Evolutionary conservation across 1,140 invertebrate species (phyloP), one percentile per base, ranked within the genome.

Genomic region (Uloborus diversus): DNA sequence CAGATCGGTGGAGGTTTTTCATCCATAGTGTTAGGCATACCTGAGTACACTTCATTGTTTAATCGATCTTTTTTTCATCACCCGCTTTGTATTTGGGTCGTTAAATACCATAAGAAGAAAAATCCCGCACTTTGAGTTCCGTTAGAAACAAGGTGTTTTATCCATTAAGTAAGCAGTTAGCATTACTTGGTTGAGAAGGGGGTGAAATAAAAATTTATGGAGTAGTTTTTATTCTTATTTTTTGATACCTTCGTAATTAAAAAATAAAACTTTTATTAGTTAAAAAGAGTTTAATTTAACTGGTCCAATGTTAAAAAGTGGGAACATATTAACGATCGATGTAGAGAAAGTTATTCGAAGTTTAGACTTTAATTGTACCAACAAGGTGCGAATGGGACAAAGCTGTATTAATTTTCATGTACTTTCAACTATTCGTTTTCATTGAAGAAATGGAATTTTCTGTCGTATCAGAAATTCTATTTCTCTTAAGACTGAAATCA

Each of bases 151-250:
- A 56, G 28, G 32, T 76, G 61, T 53, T 76, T 76, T 76, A 76
- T 76, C 61, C 61, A 76, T 76, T 76, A 76, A 76, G 73, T 76
- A 76, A 76, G 73, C 73, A 65, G 73, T 76, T 76, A 65, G 59
- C 25, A 65, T 65, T 65, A 47, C 23, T 33, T 62, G 11, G n/a
- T n/a, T 17, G 9, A 17, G 23, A 5, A n/a, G 20, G 59, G 59
- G 59, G 20, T n/a, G 3, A 28, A 30, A 62, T 62, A 62, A 30
- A 62, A 33, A 62, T 62, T 59, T 20, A 4, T 2, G 17, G 37
- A 9, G 1, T 42, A 0, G 9, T 17, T 42, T 1, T 2, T 42
- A 13, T 13, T 13, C 37, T 13, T 13, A 42, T 9, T 42, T 42
- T 42, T 42, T 42, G 17, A 13, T 42, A 42, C 37, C 17, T 42